Evolutionary conservation across 2,888 invertebrate genomes (phyloP), one percentile per base, ranked within the genome.

Genomic region (Osedax frankpressi): DNA sequence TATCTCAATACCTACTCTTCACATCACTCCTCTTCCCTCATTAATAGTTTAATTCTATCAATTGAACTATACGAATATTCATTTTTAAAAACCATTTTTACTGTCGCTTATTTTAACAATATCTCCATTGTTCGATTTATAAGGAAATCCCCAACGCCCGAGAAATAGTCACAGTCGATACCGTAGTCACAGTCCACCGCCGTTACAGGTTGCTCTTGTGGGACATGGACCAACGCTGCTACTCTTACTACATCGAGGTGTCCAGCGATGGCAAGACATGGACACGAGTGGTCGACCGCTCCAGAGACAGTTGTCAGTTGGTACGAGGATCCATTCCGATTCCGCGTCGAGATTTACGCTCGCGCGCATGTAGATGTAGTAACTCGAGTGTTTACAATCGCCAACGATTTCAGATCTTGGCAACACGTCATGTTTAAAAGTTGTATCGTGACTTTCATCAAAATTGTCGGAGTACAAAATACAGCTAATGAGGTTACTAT

Each of bases 381-480:
- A n/a, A n/a, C n/a, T n/a, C n/a, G n/a, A 59, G 14, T 14, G 14
- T 59, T 14, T 59, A 59, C 14, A 14, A 19, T 59, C 19, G 14
- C 24, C 19, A n/a, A 68, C 72, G 75, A 71, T 78, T 81, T 1
- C 78, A 86, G 91, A 80, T 95, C 95, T 0, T 98, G 97, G 97
- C 97, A 98, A 85, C 90, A 90, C 74, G 89, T 96, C 68, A 87
- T 88, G 73, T 97, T 97, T 86, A 86, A 89, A 0, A 89, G 90
- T 24, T 87, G 91, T 69, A 92, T 94, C 0, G 90, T 96, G 59
- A 92, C 94, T 71, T 96, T 93, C 82, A 91, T 98, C 77, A 89
- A 92, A 75, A 94, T 98, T 79, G 91, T 94, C 71, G 98, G 98
- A 76, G 96, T 95, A 0, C 90, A 91, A 80, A 98, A 98, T 85